Conservation (phyloP, 1,140 invertebrate genomes). For the Phymorhynchus buccinoides region DNA sequence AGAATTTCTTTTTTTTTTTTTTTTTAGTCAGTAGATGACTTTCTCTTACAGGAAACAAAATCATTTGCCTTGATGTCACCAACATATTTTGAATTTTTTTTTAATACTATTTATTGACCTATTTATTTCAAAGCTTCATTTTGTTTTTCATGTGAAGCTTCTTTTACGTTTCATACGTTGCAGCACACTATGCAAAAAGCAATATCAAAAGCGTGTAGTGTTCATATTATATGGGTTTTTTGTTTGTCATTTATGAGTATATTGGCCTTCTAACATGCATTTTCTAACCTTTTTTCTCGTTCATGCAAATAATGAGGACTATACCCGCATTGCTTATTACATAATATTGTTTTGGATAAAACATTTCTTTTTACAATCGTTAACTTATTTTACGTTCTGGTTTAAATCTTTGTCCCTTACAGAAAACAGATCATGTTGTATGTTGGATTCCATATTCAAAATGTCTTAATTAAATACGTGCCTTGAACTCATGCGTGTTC, state of each 20-base stretch:
- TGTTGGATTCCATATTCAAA: not conserved
- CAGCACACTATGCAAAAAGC: not conserved
- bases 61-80: too few species aligned
- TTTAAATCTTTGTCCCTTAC: not conserved
- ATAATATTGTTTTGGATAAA: not conserved
- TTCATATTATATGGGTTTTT: not conserved
- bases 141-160: not conserved
- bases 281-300: not conserved
- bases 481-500: not conserved
- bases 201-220: not conserved
- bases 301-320: constrained; percentile 7
- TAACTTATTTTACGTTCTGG: not conserved
- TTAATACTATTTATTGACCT: not conserved
- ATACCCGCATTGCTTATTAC: not conserved
- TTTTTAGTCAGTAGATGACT: too few species aligned
- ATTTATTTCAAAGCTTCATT: not conserved
- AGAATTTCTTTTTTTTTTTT: too few species aligned
- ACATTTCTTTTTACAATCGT: not conserved
- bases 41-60: too few species aligned
- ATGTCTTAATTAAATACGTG: constrained; percentile 4
- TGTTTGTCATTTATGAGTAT: not conserved
- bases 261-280: not conserved
- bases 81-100: too few species aligned
- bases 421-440: not conserved
- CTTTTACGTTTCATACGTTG: not conserved